phyloP scores from a whole-genome alignment of 2,888 invertebrate species.

The Acanthosepion lycidas region DNA sequence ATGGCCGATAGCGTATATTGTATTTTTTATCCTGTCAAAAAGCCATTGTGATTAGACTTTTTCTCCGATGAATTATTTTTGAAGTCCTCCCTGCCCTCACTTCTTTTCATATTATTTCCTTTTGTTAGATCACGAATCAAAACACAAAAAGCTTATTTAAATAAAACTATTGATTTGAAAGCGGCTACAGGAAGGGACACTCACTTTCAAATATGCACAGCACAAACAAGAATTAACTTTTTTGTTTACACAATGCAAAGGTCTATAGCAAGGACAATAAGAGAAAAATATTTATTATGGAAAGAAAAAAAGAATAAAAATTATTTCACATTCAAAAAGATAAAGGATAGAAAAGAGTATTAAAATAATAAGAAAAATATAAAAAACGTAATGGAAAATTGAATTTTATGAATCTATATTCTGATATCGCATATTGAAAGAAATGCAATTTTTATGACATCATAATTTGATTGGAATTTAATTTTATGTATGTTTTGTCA shows the following conservation, averaged over 20 bases:
- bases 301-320: background rate
- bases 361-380: no score
- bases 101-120: background rate
- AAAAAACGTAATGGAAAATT: background rate
- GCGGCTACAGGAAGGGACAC: background rate
- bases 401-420: background rate
- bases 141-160: background rate
- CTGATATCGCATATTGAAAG: background rate
- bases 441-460: background rate
- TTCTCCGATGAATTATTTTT: no score
- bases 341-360: background rate
- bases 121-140: background rate
- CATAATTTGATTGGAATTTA: background rate
- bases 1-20: no score
- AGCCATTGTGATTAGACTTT: no score
- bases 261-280: background rate
- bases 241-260: background rate
- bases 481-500: background rate
- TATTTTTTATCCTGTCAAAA: no score
- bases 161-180: background rate
- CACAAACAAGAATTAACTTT: background rate
- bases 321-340: background rate
- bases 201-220: background rate
- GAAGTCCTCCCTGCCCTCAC: background rate
- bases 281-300: background rate